Conservation (phyloP, 1,140 invertebrate genomes). For the Drosophila sproati region DNA sequence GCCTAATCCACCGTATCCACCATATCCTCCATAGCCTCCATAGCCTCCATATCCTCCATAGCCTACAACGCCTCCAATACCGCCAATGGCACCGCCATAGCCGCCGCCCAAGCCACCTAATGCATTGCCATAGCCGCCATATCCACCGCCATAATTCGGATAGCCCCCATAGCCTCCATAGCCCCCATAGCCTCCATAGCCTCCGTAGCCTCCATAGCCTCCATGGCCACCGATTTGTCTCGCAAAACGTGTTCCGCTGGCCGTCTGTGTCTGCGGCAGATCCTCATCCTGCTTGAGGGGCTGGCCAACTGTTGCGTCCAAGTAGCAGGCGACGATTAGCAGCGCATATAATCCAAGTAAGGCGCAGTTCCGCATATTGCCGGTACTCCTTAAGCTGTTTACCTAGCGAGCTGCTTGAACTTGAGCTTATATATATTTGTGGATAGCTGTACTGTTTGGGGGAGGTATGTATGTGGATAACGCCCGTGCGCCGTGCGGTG, state of each 20-base stretch:
- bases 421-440: conserved; percentile 9
- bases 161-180: conserved; percentile 27
- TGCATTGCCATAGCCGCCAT: conserved; percentile 10
- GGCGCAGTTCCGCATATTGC: conserved; percentile 67
- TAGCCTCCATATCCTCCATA: conserved; percentile 32
- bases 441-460: conserved; percentile 12
- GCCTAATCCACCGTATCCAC: conserved; percentile 33
- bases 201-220: conserved; percentile 36
- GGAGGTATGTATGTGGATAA: conserved; percentile 16
- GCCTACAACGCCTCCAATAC: conserved; percentile 8
- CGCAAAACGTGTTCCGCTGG: conserved; percentile 36
- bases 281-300: conserved; percentile 45
- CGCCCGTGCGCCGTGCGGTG: neutral
- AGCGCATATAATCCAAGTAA: conserved; percentile 76
- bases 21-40: conserved; percentile 27
- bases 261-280: neutral
- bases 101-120: neutral
- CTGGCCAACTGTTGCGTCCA: conserved; percentile 69
- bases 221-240: conserved; percentile 53
- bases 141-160: conserved; percentile 13
- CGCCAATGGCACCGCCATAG: neutral
- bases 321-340: conserved; percentile 60
- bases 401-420: conserved; percentile 43
- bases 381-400: conserved; percentile 56
- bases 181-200: conserved; percentile 41